A percentile compares a stretch with the other conserved stretches of the same genome.
Conservation (phyloP, 2,113 vertebrate species). For the Nannobrachium achirus region DNA sequence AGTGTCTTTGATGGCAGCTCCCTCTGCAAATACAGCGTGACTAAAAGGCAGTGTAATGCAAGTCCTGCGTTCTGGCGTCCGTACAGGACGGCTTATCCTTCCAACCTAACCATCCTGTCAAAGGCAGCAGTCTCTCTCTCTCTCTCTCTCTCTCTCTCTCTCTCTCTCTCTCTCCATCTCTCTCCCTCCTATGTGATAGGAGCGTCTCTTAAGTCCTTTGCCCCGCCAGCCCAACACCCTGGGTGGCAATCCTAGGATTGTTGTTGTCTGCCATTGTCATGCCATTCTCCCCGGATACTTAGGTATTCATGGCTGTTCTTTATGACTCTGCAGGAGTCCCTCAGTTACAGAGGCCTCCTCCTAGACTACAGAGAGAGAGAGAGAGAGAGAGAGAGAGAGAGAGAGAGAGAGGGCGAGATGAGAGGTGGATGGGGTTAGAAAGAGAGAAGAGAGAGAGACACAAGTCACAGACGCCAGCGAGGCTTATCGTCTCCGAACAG, state of each 20-base stretch:
- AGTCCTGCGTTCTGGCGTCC: constrained; percentile 65
- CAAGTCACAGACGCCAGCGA: constrained; percentile 46
- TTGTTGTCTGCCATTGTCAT: constrained; percentile 64
- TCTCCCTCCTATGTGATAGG: constrained; percentile 48
- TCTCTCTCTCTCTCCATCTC: constrained; percentile 12
- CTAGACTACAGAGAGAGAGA: not conserved
- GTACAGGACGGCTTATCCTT: constrained; percentile 65
- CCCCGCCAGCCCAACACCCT: constrained; percentile 38
- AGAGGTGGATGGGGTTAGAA: constrained; percentile 17
- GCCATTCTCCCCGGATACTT: constrained; percentile 66
- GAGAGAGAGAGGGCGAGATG: not conserved
- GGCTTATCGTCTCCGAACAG: constrained; percentile 73
- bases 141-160: constrained; percentile 9
- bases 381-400: not conserved
- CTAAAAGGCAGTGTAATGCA: constrained; percentile 74
- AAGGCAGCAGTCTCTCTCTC: not conserved
- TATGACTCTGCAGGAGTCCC: constrained; percentile 49
- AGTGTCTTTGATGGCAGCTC: constrained; percentile 64
- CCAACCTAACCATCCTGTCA: constrained; percentile 23
- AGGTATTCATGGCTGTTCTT: constrained; percentile 57
- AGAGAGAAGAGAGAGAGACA: constrained; percentile 48
- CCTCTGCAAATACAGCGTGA: constrained; percentile 71
- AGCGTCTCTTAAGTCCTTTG: constrained; percentile 26
- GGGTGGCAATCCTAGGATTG: constrained; percentile 47
- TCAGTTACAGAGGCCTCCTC: constrained; percentile 48